Percentiles rank a stretch among this genome's conserved stretches.
Conservation (phyloP, 2,113 vertebrate genomes). For the Colaptes auratus region DNA sequence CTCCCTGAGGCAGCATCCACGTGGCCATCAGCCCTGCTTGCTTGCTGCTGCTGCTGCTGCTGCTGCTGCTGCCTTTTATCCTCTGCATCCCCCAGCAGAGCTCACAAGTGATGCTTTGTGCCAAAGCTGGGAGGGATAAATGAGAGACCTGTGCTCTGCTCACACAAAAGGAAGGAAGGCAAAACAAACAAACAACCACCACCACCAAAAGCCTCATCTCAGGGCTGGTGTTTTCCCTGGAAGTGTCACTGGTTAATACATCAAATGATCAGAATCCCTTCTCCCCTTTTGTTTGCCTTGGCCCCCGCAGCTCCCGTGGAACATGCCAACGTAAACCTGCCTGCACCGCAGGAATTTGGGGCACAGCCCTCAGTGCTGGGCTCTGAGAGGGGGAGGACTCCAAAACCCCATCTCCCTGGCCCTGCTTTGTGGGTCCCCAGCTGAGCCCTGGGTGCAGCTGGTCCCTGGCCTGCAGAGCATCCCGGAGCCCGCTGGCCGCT, state of each 20-base stretch:
- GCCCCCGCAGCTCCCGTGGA: not conserved
- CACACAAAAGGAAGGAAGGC: not conserved
- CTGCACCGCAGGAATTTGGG: not conserved
- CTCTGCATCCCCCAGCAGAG: not conserved
- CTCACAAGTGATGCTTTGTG: conserved; percentile 27
- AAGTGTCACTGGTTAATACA: not conserved
- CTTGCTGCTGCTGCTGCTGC: too few relatives aligned
- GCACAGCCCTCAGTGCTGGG: not conserved
- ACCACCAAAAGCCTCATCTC: not conserved
- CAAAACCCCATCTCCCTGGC: accelerated
- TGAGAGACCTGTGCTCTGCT: not conserved
- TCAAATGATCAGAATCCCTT: not conserved
- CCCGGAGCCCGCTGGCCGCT: accelerated
- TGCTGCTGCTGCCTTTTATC: not conserved
- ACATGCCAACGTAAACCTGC: conserved; percentile 28
- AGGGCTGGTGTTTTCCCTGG: conserved; percentile 19
- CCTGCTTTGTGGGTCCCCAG: too few relatives aligned
- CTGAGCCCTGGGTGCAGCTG: not conserved
- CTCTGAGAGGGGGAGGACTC: not conserved
- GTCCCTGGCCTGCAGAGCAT: not conserved
- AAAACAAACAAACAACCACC: not conserved
- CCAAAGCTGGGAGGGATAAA: not conserved
- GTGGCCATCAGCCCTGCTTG: not conserved
- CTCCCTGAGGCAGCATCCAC: not conserved
- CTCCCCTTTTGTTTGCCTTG: conserved; percentile 45